Conservation (phyloP, 2,797 vertebrate genomes). For the Graptemys geographica region DNA sequence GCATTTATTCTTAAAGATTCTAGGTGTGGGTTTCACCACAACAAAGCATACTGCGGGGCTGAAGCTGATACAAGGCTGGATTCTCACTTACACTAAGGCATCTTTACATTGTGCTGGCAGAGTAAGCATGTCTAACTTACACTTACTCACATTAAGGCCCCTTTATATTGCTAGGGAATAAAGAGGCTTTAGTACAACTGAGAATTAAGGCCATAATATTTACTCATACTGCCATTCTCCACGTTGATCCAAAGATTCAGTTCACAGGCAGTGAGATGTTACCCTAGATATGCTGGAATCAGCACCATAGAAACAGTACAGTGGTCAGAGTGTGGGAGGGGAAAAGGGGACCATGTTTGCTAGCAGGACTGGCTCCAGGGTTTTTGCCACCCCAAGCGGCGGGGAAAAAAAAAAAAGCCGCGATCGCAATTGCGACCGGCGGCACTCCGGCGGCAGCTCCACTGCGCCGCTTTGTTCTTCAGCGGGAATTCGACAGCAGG, state of each 20-base stretch:
- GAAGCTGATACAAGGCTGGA: background rate
- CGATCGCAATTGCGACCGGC: too few relatives aligned
- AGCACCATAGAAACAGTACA: accelerated
- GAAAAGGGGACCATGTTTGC: background rate
- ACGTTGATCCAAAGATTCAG: background rate
- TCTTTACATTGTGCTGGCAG: too few relatives aligned
- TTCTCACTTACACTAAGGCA: background rate
- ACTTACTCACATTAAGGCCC: background rate
- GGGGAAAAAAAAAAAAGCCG: too few relatives aligned
- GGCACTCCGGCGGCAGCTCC: too few relatives aligned
- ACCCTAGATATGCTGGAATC: background rate
- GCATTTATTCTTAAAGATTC: background rate
- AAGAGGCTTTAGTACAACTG: background rate
- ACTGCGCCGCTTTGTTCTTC: too few relatives aligned
- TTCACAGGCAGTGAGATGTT: background rate
- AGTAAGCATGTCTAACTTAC: background rate
- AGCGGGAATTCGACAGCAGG: too few relatives aligned
- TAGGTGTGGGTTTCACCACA: background rate
- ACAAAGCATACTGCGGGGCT: background rate
- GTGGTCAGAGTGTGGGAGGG: background rate
- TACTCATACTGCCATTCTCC: background rate
- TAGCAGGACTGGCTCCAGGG: too few relatives aligned
- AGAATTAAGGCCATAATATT: background rate
- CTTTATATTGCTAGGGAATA: background rate
- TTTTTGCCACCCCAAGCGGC: too few relatives aligned